Evolutionary conservation across 2,888 invertebrate genomes (phyloP).

Genomic region (Andricus quercusramuli): DNA sequence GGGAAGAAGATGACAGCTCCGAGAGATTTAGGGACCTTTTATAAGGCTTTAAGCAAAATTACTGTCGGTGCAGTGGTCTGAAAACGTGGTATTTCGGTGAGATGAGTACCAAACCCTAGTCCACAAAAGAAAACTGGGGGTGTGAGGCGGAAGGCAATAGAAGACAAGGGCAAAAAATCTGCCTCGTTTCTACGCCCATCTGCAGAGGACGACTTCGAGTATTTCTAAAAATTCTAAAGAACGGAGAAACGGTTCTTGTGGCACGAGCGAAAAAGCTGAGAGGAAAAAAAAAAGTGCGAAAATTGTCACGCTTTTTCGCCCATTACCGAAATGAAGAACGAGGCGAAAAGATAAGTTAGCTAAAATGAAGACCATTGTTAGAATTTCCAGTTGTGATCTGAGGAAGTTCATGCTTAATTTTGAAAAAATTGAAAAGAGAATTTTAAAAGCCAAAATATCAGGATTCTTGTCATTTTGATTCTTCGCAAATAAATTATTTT

Average conservation of each 20-base stretch:
- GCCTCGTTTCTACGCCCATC: conserved; percentile 8
- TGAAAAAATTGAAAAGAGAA: no score
- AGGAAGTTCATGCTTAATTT: no score
- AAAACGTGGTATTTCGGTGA: conserved; percentile 21
- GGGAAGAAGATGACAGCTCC: not conserved
- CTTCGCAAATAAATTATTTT: no score
- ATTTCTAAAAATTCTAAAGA: conserved; percentile 31
- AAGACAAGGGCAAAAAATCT: conserved; percentile 28
- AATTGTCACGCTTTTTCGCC: conserved; percentile 12
- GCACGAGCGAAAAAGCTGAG: conserved; percentile 1
- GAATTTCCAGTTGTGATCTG: no score
- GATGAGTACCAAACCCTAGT: conserved; percentile 6
- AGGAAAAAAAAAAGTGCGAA: not conserved
- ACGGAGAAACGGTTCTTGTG: not conserved
- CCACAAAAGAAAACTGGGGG: conserved; percentile 41
- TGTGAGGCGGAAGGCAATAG: conserved; percentile 51
- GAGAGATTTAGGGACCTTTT: not conserved
- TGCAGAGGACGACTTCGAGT: conserved; percentile 25
- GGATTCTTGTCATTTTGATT: no score
- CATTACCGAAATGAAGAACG: conserved; percentile 25
- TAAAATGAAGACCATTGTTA: no score
- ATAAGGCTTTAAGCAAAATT: not conserved
- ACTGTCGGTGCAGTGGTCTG: not conserved
- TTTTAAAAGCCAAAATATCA: no score
- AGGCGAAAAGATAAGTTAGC: no score